These are phyloP conservation scores for Yasuhikotakia modesta DNA, from an alignment of 2,797 vertebrate species.

Conservation along the genomic window DNA sequence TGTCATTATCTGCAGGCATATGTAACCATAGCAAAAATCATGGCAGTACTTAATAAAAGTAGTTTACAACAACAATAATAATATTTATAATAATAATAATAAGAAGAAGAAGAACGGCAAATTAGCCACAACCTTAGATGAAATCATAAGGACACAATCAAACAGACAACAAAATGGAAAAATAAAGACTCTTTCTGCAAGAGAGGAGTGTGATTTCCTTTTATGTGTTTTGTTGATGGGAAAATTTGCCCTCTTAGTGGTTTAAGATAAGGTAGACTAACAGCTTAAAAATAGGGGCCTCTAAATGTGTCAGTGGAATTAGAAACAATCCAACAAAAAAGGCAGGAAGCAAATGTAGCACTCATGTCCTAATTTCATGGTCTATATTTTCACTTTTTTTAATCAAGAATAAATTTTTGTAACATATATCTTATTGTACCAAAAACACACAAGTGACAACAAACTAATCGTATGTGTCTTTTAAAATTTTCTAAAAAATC, in stretches of 20 bases:
- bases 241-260: slow-evolving; percentile 50
- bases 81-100: slow-evolving; percentile 72
- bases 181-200: slow-evolving; percentile 68
- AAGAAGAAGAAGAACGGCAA: slow-evolving; percentile 61
- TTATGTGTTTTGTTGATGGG: slow-evolving; percentile 41
- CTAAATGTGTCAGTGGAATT: slow-evolving; percentile 67
- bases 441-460: background rate
- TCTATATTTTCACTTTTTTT: slow-evolving; percentile 10
- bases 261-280: slow-evolving; percentile 32
- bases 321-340: slow-evolving; percentile 66
- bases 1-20: slow-evolving; percentile 51
- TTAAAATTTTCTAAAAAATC: background rate
- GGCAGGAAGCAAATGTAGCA: slow-evolving; percentile 64
- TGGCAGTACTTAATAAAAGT: slow-evolving; percentile 47
- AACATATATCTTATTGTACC: background rate
- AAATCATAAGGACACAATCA: slow-evolving; percentile 73
- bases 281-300: slow-evolving; percentile 64
- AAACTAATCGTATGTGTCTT: background rate
- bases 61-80: slow-evolving; percentile 66
- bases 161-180: slow-evolving; percentile 68
- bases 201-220: slow-evolving; percentile 52
- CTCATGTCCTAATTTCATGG: slow-evolving; percentile 33
- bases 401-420: background rate
- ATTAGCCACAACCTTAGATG: slow-evolving; percentile 73
- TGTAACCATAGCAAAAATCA: slow-evolving; percentile 49